Percentiles rank a stretch among this genome's conserved stretches.
Evolutionary conservation across 2,888 invertebrate genomes (phyloP).

Genomic region (Amphiduros pacificus): DNA sequence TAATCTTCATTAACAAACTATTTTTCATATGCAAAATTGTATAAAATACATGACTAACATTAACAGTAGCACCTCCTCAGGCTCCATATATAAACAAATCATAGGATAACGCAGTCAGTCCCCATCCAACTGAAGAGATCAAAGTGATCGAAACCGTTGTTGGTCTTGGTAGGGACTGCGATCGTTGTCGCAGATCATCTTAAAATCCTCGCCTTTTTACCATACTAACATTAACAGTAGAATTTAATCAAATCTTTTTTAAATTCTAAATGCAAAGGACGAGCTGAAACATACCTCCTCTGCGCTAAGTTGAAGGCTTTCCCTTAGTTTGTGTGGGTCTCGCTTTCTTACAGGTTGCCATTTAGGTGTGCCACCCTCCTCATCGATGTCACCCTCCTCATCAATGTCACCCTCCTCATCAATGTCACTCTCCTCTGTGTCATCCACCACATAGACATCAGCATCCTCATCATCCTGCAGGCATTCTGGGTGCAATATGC

Average conservation of each 20-base stretch:
- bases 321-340: slow-evolving; percentile 17
- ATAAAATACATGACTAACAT: no score
- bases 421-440: background rate
- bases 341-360: slow-evolving; percentile 15
- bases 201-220: no score
- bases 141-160: no score
- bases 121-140: no score
- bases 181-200: no score
- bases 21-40: no score
- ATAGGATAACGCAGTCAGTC: no score
- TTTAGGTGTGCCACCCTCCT: background rate
- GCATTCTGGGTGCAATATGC: slow-evolving; percentile 1
- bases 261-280: background rate
- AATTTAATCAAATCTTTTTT: background rate
- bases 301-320: slow-evolving; percentile 17
- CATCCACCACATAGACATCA: slow-evolving; percentile 9
- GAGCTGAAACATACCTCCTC: slow-evolving; percentile 17
- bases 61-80: no score
- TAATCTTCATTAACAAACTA: no score
- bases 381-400: background rate
- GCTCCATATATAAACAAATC: no score
- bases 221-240: no score
- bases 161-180: no score
- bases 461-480: slow-evolving; percentile 4
- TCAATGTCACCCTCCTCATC: background rate